Base-by-base conservation (phyloP, 2,888 invertebrate genomes). In the Melipona bicolor region DNA sequence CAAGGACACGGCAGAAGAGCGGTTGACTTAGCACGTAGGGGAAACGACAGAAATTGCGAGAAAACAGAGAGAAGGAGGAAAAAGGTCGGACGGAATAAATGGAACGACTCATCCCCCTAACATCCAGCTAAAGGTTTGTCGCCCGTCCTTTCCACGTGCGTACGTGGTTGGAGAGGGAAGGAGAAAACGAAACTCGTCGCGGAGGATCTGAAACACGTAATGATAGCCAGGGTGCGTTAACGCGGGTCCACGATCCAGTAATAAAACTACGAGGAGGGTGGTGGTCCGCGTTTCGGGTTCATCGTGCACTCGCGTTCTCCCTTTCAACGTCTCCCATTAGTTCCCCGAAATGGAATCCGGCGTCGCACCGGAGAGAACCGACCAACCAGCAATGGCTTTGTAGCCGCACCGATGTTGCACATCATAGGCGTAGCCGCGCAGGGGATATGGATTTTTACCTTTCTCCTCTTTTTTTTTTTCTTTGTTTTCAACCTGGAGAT, bases 211-310 rank as follows among this genome's bases (percentile, higher is more conserved):
- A 64, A 71, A 79, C 81, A 74, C 77, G 83, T 87, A 87, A 89
- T 86, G 81, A 81, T 85, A 78, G 81, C 76, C 79, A 78, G 89
- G 89, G 84, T 85, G 88, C 88, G 85, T 87, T 88, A 89, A 88
- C 88, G 85, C 54, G 79, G 81, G 82, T 82, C 78, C 76, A 61
- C 32, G 76, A 77, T 65, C 67, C 43, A 43, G 87, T 86, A 88
- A 89, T 88, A 89, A 89, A 89, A 89, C 82, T 87, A 81, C 80
- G 64, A 75, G 74, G 68, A 80, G 86, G 86, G 77, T 67, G 74
- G 77, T 65, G 74, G 77, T 61, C 77, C 79, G 54, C 32, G 52
- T 73, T 68, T 49, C 52, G 36, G 27, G 68, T 27, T 36, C 68
- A 32, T 61, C 54, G 52, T 62, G 67, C 61, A 54, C 62, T 56